A percentile compares a stretch with the other conserved stretches of the same genome.
Evolutionary conservation across 2,797 vertebrate species (phyloP).

Genomic region (Arnoldichthys spilopterus): DNA sequence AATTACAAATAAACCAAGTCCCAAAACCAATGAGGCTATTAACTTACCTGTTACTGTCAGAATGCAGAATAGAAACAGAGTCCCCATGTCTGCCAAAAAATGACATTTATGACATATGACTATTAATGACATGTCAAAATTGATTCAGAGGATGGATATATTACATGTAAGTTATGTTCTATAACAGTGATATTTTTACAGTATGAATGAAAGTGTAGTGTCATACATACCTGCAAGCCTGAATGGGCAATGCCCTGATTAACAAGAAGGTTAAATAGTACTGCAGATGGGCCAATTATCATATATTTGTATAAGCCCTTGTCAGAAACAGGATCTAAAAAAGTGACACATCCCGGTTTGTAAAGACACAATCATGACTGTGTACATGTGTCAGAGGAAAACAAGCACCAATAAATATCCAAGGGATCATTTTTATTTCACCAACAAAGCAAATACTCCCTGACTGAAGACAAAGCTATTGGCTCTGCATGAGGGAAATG

Average conservation of each 20-base stretch:
- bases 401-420: not conserved
- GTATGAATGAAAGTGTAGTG: not conserved
- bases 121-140: not conserved
- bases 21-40: not conserved
- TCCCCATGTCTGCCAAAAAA: slow-evolving; percentile 52
- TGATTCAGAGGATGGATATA: not conserved
- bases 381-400: not conserved
- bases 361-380: not conserved
- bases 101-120: not conserved
- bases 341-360: not conserved
- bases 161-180: not conserved
- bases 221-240: slow-evolving; percentile 37
- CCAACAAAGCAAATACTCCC: not conserved
- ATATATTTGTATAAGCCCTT: not conserved
- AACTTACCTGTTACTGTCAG: slow-evolving; percentile 52
- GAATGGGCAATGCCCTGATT: not conserved
- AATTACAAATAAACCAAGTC: not conserved
- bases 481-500: not conserved
- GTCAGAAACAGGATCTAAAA: slow-evolving; percentile 49
- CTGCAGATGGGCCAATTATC: not conserved
- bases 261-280: slow-evolving; percentile 42
- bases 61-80: slow-evolving; percentile 30
- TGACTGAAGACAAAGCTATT: too few relatives aligned
- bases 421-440: not conserved
- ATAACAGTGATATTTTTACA: not conserved